Percentiles rank a stretch among this genome's conserved stretches.
Conservation (phyloP, 2,797 vertebrate genomes). For the Graptemys geographica region DNA sequence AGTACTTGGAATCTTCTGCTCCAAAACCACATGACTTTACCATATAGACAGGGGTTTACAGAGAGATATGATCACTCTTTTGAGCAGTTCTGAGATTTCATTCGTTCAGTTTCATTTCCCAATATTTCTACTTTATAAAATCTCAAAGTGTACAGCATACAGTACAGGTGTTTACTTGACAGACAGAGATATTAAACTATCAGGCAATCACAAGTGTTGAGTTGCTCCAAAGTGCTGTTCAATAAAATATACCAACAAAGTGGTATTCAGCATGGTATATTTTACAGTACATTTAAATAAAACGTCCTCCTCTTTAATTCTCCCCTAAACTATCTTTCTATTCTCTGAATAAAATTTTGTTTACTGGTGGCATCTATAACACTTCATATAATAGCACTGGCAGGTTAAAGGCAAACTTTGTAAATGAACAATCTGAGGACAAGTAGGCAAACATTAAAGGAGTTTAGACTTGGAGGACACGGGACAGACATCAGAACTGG, state of each 20-base stretch:
- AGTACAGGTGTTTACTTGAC: background rate
- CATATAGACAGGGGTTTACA: fast-evolving
- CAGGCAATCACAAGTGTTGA: background rate
- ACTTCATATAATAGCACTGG: background rate
- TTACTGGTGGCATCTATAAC: background rate
- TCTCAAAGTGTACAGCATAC: background rate
- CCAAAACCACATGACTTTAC: fast-evolving
- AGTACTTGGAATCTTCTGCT: background rate
- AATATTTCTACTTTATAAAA: background rate
- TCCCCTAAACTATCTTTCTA: slow-evolving; percentile 26
- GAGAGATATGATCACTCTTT: background rate
- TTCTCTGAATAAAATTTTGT: slow-evolving; percentile 29
- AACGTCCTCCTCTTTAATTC: background rate
- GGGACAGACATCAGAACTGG: slow-evolving; percentile 21
- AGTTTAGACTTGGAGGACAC: slow-evolving; percentile 49
- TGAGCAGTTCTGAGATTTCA: background rate
- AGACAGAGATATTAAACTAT: background rate
- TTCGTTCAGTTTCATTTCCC: background rate
- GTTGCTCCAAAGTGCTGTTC: background rate
- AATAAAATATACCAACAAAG: background rate
- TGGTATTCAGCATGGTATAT: background rate
- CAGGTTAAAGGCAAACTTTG: slow-evolving; percentile 59
- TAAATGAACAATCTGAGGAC: slow-evolving; percentile 37
- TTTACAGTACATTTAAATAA: background rate
- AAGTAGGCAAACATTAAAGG: slow-evolving; percentile 27